Base-by-base conservation (phyloP, 1,140 invertebrate genomes). In the Hypothenemus hampei region DNA sequence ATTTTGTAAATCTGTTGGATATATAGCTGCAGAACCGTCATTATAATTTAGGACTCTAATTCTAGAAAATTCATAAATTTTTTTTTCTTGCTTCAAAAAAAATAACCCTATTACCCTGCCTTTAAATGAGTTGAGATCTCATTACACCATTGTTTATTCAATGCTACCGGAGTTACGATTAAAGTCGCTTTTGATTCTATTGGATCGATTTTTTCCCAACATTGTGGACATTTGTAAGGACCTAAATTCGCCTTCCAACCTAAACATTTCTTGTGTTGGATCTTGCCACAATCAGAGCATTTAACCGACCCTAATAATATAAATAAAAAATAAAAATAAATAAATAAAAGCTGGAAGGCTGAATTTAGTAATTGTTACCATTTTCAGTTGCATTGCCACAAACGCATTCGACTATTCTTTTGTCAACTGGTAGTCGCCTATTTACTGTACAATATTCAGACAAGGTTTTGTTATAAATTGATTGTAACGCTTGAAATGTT, bases 131-230 rank as follows among this genome's bases (percentile, higher is more conserved):
- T 81, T 29, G 72, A 60, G 43, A 89, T 85, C 68, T 91, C 88
- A n/a, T 81, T 75, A 5, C 77, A 71, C 88, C 88, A 91, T 68
- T 91, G 87, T 55, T 78, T 72, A 48, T 76, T 75, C 18, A 91
- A 85, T 24, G 81, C 75, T 7, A 63, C 62, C 16, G 88, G 88
- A 1, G 85, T 78, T n/a, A 91, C 80, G 58, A 91, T 89, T 22
- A 91, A 71, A 3, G 87, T 90, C 3, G 81, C 79, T 23, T 74
- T 71, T 1, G 81, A 79, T 26, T 72, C 65, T 0, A 87, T 61
- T 18, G 70, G 70, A 70, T 37, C 70, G 54, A 72, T 63, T 26
- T 74, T 63, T 7, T 73, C 71, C 75, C 79, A 81, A 66, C 84
- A 87, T 58, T 83, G 78, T 2, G 83, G 81, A 70, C 84, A 86